Evolutionary conservation across 2,797 vertebrate species (phyloP), one percentile per base, ranked within the genome.

Genomic region (Tarsius wallacei): DNA sequence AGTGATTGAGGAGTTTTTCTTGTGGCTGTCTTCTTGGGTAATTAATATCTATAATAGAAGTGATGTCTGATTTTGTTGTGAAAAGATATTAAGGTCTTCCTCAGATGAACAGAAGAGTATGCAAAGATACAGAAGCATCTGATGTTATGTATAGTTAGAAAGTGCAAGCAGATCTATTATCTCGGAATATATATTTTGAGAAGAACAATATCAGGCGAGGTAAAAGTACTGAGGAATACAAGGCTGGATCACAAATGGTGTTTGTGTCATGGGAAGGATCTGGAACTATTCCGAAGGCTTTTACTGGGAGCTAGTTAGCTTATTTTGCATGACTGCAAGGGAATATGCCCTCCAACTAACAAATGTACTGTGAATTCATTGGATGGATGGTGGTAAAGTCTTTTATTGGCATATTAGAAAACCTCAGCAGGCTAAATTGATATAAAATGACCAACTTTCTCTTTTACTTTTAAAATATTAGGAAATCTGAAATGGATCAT

Each of bases 381-480:
- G 78, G 87, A 63, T 97, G 55, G 90, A 95, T 84, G 47, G 59
- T 90, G 7, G 1, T 84, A 63, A 97, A 97, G 66, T 88, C 83
- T 96, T 97, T 98, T 96, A 97, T 91, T 98, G 94, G 70, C 92
- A 97, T 98, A 98, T 97, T 97, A 96, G 97, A 96, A 57, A 87
- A 97, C 31, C n/a, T 94, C 66, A 92, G 95, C 70, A 97, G 95
- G 94, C 93, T 97, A 97, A 98, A 98, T 96, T 97, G 96, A 97
- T 97, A 97, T 93, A 97, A 98, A 98, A 97, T 97, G 91, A 98
- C 71, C 59, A 91, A 96, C 76, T 98, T 98, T 98, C 96, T 98
- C 93, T 97, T 98, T 98, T 98, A 98, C 95, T 98, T 98, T 98
- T 53, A 97, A 98, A 98, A 98, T 89, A 81, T 94, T 98, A 98